Evolutionary conservation across 2,113 vertebrate genomes (phyloP), one percentile per base, ranked within the genome.

Genomic region (Lophura nycthemera): DNA sequence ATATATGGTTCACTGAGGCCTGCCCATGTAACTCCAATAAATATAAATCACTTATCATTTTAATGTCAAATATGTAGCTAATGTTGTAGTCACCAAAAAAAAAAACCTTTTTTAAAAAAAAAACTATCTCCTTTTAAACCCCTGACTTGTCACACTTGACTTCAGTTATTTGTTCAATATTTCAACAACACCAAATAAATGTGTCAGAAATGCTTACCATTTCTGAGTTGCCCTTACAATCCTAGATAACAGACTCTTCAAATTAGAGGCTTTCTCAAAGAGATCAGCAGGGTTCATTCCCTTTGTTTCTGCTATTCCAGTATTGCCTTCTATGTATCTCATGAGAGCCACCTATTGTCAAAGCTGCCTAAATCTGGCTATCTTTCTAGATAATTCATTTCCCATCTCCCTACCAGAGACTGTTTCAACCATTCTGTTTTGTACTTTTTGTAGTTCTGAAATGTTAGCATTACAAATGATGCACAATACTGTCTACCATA

Each of bases 51-150:
- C 36, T 88, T 93, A 96, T n/a, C n/a, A n/a, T 81, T 79, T 20
- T 52, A 86, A 91, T 69, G 80, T 95, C 83, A 94, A 88, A 93
- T 95, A 96, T 94, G 85, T 92, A 93, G 89, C 84, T 94, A 91
- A 96, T 83, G 57, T 57, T 91, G 91, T 90, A 93, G 94, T 93
- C 95, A 94, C 93, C 95, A 81, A 94, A 95, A 97, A 97, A 95
- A 43, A 43, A 43, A 43, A 17, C 14, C 42, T 12, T 43, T 43
- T 36, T 36, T 36, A 36, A 36, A 43, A 43, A 43, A 43, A 42
- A 43, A 97, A 95, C 47, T 42, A 94, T 42, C 60, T 92, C 85
- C 43, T 94, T 91, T 91, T 69, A 95, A 95, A 88, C 50, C 69
- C 34, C 88, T 86, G 93, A 56, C 88, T 91, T 59, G 83, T 45